Percentiles rank a stretch among this genome's conserved stretches.
Evolutionary conservation across 2,888 invertebrate species (phyloP).

Genomic region (Cataglyphis livida): DNA sequence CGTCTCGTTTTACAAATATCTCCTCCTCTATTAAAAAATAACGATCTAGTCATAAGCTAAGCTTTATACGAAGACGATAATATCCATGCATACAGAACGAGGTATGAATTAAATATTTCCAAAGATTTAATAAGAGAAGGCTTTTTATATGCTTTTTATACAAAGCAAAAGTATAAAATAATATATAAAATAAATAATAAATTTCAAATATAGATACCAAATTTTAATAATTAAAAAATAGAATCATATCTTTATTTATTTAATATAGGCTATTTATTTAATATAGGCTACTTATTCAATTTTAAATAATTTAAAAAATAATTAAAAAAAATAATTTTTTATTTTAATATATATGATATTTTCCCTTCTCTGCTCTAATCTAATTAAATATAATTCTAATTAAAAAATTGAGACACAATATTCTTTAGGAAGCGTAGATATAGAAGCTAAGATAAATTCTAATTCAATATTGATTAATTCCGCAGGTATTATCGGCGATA

Average conservation of each 20-base stretch:
- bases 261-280: background rate
- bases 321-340: too few relatives aligned
- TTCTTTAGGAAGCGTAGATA: background rate
- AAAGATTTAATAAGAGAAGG: background rate
- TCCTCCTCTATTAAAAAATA: constrained; percentile 49
- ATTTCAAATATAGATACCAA: background rate
- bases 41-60: constrained; percentile 47
- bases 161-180: background rate
- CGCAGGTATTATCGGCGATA: constrained; percentile 80
- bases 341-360: too few relatives aligned
- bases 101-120: background rate
- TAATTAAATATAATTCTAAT: too few relatives aligned
- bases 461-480: background rate
- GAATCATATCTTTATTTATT: background rate
- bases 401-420: background rate
- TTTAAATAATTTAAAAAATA: too few relatives aligned
- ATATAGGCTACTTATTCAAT: background rate
- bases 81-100: background rate
- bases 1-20: constrained; percentile 51
- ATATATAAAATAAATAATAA: background rate
- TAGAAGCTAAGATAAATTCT: background rate
- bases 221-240: background rate
- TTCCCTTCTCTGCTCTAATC: too few relatives aligned
- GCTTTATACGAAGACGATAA: constrained; percentile 8
- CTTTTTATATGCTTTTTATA: background rate